phyloP scores from a whole-genome alignment of 1,140 invertebrate genomes.

The Sipha flava region DNA sequence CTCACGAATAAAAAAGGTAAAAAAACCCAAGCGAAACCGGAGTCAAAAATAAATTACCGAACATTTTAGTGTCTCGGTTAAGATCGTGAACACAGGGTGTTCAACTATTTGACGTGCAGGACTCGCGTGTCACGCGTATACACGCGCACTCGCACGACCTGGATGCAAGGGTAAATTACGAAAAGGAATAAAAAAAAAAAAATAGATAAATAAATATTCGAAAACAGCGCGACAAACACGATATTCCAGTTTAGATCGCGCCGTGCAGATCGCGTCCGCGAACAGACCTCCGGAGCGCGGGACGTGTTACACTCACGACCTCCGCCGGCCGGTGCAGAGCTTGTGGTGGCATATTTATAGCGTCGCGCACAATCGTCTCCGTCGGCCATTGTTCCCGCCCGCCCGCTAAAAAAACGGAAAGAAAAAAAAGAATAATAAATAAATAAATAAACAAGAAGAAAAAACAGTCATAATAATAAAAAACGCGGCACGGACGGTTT shows the following conservation, averaged over 20 bases:
- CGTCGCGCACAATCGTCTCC: neutral
- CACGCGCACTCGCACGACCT: too few species aligned
- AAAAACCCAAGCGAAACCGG: too few species aligned
- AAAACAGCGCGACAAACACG: neutral
- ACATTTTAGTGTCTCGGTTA: too few species aligned
- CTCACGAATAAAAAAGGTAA: too few species aligned
- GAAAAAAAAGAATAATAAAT: neutral
- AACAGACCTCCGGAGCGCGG: neutral
- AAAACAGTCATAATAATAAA: neutral
- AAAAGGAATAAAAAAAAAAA: too few species aligned
- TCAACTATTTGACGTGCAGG: too few species aligned
- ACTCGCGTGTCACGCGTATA: too few species aligned
- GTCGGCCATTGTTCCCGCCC: conserved; percentile 11
- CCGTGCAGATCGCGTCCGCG: neutral
- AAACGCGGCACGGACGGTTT: too few species aligned
- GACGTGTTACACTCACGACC: conserved; percentile 9
- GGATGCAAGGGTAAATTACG: too few species aligned
- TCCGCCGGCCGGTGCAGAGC: neutral
- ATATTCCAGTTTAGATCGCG: conserved; percentile 5
- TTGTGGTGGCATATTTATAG: neutral
- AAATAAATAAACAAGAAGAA: neutral
- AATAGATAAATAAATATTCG: neutral
- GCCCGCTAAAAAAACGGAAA: neutral
- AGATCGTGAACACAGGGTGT: too few species aligned
- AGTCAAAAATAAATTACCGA: too few species aligned